Percentiles rank a stretch among this genome's conserved stretches.
Evolutionary conservation across 2,113 vertebrate genomes (phyloP).

Genomic region (Lepus europaeus): DNA sequence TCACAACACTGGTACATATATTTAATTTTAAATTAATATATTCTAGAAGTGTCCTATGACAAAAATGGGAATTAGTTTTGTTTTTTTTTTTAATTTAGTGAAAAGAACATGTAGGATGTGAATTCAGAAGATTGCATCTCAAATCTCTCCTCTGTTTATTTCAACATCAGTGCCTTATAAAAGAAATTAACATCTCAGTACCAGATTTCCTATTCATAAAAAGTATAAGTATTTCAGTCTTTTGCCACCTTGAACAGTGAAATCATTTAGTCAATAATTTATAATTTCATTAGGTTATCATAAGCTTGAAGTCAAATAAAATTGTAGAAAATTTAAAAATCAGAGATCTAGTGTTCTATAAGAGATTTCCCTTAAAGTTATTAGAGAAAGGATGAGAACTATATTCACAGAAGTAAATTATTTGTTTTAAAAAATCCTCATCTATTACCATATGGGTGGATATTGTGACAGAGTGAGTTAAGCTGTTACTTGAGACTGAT

Average conservation of each 20-base stretch:
- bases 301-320: not conserved
- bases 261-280: not conserved
- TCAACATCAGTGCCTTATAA: not conserved
- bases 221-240: not conserved
- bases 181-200: not conserved
- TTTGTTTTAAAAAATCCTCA: not conserved
- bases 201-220: not conserved
- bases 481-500: too few species aligned
- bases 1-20: too few species aligned
- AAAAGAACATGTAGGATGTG: not conserved
- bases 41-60: not conserved
- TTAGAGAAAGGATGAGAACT: not conserved
- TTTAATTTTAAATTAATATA: not conserved
- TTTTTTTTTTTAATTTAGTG: constrained; percentile 37
- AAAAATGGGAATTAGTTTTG: not conserved
- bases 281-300: not conserved
- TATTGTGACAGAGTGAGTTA: not conserved
- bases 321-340: constrained; percentile 32
- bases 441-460: not conserved
- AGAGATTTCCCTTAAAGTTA: not conserved
- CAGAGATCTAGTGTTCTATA: not conserved
- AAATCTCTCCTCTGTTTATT: not conserved
- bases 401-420: not conserved
- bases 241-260: not conserved
- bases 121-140: not conserved